phyloP scores from a whole-genome alignment of 2,888 invertebrate genomes.

The Hermodice carunculata region DNA sequence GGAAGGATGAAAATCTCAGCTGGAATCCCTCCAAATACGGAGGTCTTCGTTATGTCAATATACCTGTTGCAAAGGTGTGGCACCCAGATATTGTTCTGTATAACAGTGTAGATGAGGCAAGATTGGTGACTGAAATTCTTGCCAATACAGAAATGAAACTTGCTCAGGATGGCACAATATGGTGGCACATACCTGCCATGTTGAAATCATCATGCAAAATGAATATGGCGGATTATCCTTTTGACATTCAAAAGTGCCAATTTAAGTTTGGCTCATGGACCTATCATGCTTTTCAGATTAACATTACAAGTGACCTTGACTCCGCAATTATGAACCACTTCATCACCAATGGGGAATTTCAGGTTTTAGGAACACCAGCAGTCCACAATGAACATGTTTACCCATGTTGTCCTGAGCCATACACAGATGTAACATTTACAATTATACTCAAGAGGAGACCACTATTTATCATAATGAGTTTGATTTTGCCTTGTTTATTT shows the following conservation, averaged over 20 bases:
- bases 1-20: too few species aligned
- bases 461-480: constrained; percentile 17
- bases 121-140: constrained; percentile 20
- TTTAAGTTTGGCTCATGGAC: constrained; percentile 31
- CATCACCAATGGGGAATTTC: constrained; percentile 18
- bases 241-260: constrained; percentile 24
- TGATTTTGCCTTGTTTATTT: constrained; percentile 15
- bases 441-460: constrained; percentile 13
- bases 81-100: too few species aligned
- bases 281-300: constrained; percentile 19
- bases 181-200: constrained; percentile 27
- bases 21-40: too few species aligned
- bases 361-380: constrained; percentile 2
- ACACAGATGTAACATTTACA: constrained; percentile 17
- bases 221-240: constrained; percentile 25
- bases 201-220: constrained; percentile 23
- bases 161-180: constrained; percentile 11
- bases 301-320: not conserved
- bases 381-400: constrained; percentile 11
- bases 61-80: too few species aligned
- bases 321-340: constrained; percentile 12
- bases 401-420: constrained; percentile 15
- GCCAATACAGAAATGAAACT: constrained; percentile 19
- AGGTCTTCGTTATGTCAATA: too few species aligned
- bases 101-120: constrained; percentile 20